Evolutionary conservation across 2,888 invertebrate species (phyloP), one percentile per base, ranked within the genome.

Genomic region (Hyalella azteca): DNA sequence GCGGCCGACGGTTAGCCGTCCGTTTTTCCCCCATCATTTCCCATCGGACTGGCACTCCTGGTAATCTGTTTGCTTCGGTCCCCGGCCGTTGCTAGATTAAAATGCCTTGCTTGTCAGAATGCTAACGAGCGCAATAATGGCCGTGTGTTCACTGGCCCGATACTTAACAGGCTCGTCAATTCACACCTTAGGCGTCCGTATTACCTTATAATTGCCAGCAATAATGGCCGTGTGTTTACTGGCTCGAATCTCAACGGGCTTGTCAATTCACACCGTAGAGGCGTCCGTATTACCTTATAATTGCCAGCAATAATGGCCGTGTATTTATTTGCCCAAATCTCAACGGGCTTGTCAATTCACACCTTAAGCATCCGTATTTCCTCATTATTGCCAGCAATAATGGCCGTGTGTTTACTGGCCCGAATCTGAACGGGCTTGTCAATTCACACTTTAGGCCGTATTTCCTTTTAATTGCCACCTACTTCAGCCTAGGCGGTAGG

Each of bases 51-150:
- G 66, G 29, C 66, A 36, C 66, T 66, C 66, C 15, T 2, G 3
- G 36, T 66, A 66, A 66, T 66, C 66, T 66, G 66, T 66, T 66
- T 66, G 66, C 66, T 36, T 66, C 66, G 36, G 36, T 36, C 15
- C 29, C 66, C 36, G 29, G 66, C 66, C 36, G 19, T 22, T n/a
- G 66, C 36, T n/a, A 32, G 19, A 36, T 36, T 66, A 66, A 66
- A 66, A 66, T 29, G 66, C 2, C 66, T 15, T 36, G 32, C 15
- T 19, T 36, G 66, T 29, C 36, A 66, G 36, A 66, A 32, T 66
- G 36, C 36, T 66, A 66, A 66, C 66, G 66, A 66, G 66, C 36
- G 19, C 66, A 36, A 66, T 66, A 36, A 66, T 66, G 32, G 66
- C 66, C 29, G 22, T 19, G 19, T 36, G 36, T 29, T 54, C 49